A percentile compares a stretch with the other conserved stretches of the same genome.
These are phyloP conservation scores for Isoperla grammatica DNA, from an alignment of 2,888 invertebrate species.

Conservation along the genomic window DNA sequence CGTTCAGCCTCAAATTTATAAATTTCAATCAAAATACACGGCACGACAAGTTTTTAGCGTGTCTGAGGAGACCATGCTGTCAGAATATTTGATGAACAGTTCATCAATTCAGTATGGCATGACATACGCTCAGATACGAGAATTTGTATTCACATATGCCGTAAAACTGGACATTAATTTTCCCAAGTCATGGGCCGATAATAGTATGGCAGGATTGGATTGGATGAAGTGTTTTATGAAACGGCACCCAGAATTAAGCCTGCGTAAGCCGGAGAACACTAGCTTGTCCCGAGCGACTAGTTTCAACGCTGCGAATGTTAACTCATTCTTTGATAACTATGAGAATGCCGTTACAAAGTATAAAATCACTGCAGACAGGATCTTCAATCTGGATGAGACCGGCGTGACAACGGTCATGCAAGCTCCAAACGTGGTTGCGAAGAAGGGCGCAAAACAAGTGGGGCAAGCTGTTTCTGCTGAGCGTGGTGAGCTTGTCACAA, in stretches of 20 bases:
- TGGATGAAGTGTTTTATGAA: slow-evolving; percentile 29
- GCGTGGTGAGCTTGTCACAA: slow-evolving; percentile 34
- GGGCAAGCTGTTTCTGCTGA: slow-evolving; percentile 34
- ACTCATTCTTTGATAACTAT: slow-evolving; percentile 24
- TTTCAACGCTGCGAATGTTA: slow-evolving; percentile 24
- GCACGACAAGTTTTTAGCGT: too few relatives aligned
- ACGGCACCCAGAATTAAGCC: slow-evolving; percentile 22
- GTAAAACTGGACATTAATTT: too few relatives aligned
- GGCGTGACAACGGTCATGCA: slow-evolving; percentile 25
- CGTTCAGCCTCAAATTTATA: too few relatives aligned
- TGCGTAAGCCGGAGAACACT: slow-evolving; percentile 33
- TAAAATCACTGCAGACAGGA: slow-evolving; percentile 13
- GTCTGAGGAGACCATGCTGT: too few relatives aligned
- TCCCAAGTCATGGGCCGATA: background rate
- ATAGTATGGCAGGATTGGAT: slow-evolving; percentile 26
- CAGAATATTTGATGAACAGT: too few relatives aligned
- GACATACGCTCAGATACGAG: too few relatives aligned
- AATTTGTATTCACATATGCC: too few relatives aligned
- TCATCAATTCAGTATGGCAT: too few relatives aligned
- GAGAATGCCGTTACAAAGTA: slow-evolving; percentile 14
- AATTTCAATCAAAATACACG: too few relatives aligned
- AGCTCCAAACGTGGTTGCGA: slow-evolving; percentile 22
- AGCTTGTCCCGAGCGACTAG: slow-evolving; percentile 27
- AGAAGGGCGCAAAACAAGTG: slow-evolving; percentile 26
- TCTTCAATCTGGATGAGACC: slow-evolving; percentile 29